Base-by-base conservation (phyloP, 2,797 vertebrate species). In the Graptemys geographica region DNA sequence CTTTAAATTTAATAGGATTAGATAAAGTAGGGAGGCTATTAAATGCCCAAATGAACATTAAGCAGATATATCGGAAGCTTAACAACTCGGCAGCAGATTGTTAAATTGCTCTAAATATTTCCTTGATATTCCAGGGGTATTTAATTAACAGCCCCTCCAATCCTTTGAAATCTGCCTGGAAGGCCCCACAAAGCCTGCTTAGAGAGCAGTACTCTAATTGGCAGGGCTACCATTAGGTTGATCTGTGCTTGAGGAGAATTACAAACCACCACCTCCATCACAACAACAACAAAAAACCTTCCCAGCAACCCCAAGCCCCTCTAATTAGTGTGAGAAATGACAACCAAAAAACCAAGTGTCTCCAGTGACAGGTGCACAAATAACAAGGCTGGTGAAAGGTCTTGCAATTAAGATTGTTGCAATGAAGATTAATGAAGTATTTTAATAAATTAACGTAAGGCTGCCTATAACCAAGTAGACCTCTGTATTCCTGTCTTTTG, bases 1-100 rank as follows among this genome's bases (percentile, higher is more conserved):
- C 97, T 98, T 98, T 97, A 98, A 97, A 97, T 98, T 97, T 98
- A 98, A 98, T 97, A 98, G 97, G 95, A 98, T 97, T 97, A 97
- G 97, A 98, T 98, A 98, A 98, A 96, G 97, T 98, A 96, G 95
- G 95, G 91, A 97, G 97, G 96, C 97, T 97, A 98, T 98, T 98
- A 98, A 97, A 98, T 96, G 96, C 97, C 96, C 98, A 98, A 98
- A 97, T 97, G 98, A 97, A 98, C 97, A 97, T 98, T 98, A 97
- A 97, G 97, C 97, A 96, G 95, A 95, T 96, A 95, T 98, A 98
- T 98, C 96, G 97, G 96, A 98, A 95, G 92, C 94, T 98, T 98
- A 98, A 98, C 92, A 97, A 97, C 96, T 96, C 94, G 94, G 97
- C 95, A 89, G 95, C 97, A 98, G 97, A 97, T 96, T 94, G 96